These are phyloP conservation scores for Autographa gamma DNA, from an alignment of 2,888 invertebrate species.

Conservation along the genomic window DNA sequence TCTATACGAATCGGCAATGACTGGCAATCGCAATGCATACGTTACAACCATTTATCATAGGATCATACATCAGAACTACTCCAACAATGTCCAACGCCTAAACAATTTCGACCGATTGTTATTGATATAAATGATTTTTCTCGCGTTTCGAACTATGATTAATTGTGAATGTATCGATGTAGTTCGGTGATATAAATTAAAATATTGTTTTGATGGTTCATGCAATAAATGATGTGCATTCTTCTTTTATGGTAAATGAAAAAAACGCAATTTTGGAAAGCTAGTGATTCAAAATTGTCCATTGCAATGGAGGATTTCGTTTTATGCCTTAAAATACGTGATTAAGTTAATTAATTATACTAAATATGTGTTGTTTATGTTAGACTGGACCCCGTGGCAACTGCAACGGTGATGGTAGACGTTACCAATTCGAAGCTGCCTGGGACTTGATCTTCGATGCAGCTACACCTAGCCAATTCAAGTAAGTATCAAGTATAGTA, in stretches of 20 bases:
- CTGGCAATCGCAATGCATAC: conserved; percentile 50
- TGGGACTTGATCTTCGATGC: conserved; percentile 71
- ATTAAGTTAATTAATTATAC: no score
- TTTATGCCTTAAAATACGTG: no score
- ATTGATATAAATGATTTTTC: conserved; percentile 70
- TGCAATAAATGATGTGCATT: no score
- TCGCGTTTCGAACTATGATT: conserved; percentile 54
- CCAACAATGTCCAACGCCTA: conserved; percentile 57
- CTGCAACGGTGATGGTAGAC: conserved; percentile 75
- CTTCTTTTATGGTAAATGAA: background rate
- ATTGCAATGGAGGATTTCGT: no score
- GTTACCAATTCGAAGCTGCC: conserved; percentile 75
- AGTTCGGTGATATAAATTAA: conserved; percentile 26
- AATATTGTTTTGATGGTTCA: conserved; percentile 22
- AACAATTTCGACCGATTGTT: conserved; percentile 60
- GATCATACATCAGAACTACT: conserved; percentile 55
- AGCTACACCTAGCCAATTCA: conserved; percentile 55
- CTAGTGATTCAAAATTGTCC: no score
- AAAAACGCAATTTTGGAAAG: background rate
- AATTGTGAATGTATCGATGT: conserved; percentile 35
- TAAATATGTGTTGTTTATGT: background rate
- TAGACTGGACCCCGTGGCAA: conserved; percentile 71
- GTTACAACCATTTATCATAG: conserved; percentile 62
- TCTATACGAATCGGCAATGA: conserved; percentile 13
- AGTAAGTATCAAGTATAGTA: conserved; percentile 51